These are phyloP conservation scores for Agapornis roseicollis DNA, from an alignment of 2,113 vertebrate species.

Conservation along the genomic window DNA sequence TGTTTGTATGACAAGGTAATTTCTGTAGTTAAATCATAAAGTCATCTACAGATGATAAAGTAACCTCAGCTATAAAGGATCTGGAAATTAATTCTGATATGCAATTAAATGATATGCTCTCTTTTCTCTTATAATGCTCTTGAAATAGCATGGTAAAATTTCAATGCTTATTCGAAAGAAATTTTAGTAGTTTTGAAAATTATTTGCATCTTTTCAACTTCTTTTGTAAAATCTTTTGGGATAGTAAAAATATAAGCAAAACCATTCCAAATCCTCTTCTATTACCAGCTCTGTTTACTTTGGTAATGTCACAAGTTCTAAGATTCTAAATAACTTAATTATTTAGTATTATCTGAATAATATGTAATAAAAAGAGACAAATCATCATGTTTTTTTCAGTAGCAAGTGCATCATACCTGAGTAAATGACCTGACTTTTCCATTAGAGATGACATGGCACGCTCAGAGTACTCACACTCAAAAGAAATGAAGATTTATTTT, in stretches of 20 bases:
- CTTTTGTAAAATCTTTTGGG: neutral
- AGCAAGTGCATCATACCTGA: conserved; percentile 71
- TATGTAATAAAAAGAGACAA: conserved; percentile 76
- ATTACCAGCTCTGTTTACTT: conserved; percentile 63
- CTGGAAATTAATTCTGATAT: neutral
- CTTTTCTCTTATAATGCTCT: neutral
- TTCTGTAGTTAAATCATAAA: neutral
- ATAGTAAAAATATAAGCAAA: neutral
- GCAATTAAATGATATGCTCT: neutral
- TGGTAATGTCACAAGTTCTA: conserved; percentile 40
- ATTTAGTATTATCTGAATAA: conserved; percentile 75
- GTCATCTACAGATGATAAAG: neutral
- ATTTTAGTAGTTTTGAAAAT: conserved; percentile 22
- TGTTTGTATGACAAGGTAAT: neutral
- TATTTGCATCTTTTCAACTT: neutral
- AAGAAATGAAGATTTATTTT: conserved; percentile 62
- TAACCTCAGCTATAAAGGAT: neutral
- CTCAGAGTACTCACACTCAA: conserved; percentile 54
- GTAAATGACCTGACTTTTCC: conserved; percentile 76
- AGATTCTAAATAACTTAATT: conserved; percentile 72
- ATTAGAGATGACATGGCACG: conserved; percentile 65
- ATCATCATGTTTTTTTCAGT: conserved; percentile 77
- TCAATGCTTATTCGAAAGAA: neutral
- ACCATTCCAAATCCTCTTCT: conserved; percentile 38
- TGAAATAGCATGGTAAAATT: neutral